phyloP scores from a whole-genome alignment of 1,140 invertebrate species.

The Penaeus indicus region DNA sequence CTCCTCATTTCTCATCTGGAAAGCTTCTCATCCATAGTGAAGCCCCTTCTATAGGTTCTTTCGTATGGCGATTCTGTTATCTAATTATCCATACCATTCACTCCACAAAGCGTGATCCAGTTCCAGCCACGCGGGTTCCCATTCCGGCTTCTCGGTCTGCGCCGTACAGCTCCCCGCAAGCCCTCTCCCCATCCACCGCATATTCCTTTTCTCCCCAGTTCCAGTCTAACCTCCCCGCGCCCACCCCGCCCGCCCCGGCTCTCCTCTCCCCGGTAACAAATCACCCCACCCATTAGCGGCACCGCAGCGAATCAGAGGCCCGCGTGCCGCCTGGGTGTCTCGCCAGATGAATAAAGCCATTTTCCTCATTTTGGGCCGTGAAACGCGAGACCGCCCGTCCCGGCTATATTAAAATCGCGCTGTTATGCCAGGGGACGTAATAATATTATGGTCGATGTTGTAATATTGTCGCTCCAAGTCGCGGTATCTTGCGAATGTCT shows the following conservation, averaged over 20 bases:
- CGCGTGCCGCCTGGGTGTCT: too few relatives aligned
- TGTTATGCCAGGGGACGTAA: constrained; percentile 1
- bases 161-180: not conserved
- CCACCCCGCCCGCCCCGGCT: not conserved
- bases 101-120: too few relatives aligned
- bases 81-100: too few relatives aligned
- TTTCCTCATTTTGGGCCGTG: constrained; percentile 38
- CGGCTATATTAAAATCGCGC: constrained; percentile 27
- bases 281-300: constrained; percentile 35
- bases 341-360: constrained; percentile 36
- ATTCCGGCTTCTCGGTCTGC: too few relatives aligned
- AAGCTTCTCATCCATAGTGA: too few relatives aligned
- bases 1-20: too few relatives aligned
- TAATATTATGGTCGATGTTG: constrained; percentile 4
- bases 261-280: constrained; percentile 36
- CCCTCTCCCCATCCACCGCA: not conserved
- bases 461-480: not conserved
- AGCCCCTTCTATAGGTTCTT: too few relatives aligned
- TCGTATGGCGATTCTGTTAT: too few relatives aligned
- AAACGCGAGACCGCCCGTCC: not conserved
- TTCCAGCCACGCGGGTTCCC: too few relatives aligned
- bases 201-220: not conserved
- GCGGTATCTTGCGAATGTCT: too few relatives aligned
- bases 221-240: not conserved
- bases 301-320: constrained; percentile 34